These are phyloP conservation scores for Epiperipatus broadwayi DNA, from an alignment of 2,888 invertebrate species.

Conservation along the genomic window DNA sequence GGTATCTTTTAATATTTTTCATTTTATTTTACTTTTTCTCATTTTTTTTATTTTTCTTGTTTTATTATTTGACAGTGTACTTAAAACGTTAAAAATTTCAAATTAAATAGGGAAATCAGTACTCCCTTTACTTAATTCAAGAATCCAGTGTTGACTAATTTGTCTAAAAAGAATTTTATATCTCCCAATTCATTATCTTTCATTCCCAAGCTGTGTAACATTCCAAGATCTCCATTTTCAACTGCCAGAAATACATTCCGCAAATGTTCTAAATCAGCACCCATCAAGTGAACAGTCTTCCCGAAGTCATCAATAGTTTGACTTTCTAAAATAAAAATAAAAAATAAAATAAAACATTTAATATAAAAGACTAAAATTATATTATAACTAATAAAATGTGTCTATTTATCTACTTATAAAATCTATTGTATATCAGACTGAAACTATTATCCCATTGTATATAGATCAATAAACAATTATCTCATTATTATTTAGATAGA, in stretches of 20 bases:
- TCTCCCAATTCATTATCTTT: slow-evolving; percentile 86
- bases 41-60: no score
- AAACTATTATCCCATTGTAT: no score
- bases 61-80: no score
- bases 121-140: slow-evolving; percentile 60
- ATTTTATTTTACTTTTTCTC: no score
- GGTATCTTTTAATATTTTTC: no score
- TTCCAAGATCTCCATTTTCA: slow-evolving; percentile 79
- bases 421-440: no score
- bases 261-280: slow-evolving; percentile 72
- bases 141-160: slow-evolving; percentile 83
- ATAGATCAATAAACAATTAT: no score
- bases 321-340: slow-evolving; percentile 43
- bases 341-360: slow-evolving; percentile 8
- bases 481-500: no score
- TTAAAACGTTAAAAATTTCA: no score
- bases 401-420: no score
- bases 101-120: no score
- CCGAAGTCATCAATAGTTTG: slow-evolving; percentile 88
- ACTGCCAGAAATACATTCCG: slow-evolving; percentile 88
- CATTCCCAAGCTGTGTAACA: slow-evolving; percentile 79
- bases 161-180: slow-evolving; percentile 87
- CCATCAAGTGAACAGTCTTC: slow-evolving; percentile 60
- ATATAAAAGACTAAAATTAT: not conserved
- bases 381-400: not conserved